Evolutionary conservation across 2,888 invertebrate species (phyloP), one percentile per base, ranked within the genome.

Genomic region (Kryphioiulus occultus): DNA sequence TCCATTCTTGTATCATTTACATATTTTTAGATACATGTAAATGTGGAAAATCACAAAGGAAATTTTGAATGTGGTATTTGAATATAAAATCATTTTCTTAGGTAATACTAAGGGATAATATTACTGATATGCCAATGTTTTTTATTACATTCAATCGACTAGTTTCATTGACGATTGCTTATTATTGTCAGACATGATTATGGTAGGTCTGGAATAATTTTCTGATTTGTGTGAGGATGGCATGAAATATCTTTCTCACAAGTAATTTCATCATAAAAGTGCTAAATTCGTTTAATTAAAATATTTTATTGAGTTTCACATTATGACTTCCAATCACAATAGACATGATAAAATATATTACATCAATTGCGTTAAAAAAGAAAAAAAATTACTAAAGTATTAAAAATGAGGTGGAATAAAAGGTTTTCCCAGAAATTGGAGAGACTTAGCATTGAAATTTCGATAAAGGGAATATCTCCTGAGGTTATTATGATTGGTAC

Each of bases 221-320:
- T 44, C 1, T 44, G 44, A 44, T 44, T 12, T 44, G 44, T 1
- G n/a, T n/a, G 5, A 15, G n/a, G n/a, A n/a, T 53, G n/a, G 5
- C 5, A n/a, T 19, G n/a, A 19, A 53, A 53, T n/a, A 15, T 9
- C 19, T 53, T n/a, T n/a, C n/a, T 53, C n/a, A 53, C n/a, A n/a
- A 53, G 53, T 53, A n/a, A 53, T 53, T 53, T 53, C 3, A 3
- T 53, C n/a, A 53, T 53, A n/a, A 53, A 53, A 53, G 3, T 53
- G 3, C 53, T n/a, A n/a, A 35, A 15, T 5, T 15, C 4, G 15
- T 30, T 78, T 78, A 78, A 78, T 78, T 78, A 78, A 78, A 78
- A 78, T 78, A 78, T 78, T 78, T 78, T 78, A 78, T 78, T 78
- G 78, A 78, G 78, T 78, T 78, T 78, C 78, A 78, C 78, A 78